A percentile compares a stretch with the other conserved stretches of the same genome.
Conservation (phyloP, 2,888 invertebrate genomes). For the Cordilura impudica region DNA sequence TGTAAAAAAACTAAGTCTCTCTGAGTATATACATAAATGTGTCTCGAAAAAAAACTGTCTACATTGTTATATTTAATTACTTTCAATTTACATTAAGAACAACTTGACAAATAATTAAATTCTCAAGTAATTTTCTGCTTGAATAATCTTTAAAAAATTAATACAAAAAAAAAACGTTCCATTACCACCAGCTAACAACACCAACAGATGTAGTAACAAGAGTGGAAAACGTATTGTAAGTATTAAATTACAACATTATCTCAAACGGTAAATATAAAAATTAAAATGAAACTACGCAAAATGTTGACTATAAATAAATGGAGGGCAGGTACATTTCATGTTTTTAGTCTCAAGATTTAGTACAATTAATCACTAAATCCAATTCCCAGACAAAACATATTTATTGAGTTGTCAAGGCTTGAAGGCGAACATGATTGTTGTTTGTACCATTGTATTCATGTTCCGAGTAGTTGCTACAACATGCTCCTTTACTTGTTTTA, state of each 20-base stretch:
- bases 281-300: constrained; percentile 33
- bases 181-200: background rate
- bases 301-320: constrained; percentile 17
- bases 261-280: constrained; percentile 23
- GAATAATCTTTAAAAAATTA: background rate
- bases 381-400: constrained; percentile 61
- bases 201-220: background rate
- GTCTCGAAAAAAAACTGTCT: too few species aligned
- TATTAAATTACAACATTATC: constrained; percentile 53
- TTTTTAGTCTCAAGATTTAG: constrained; percentile 41
- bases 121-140: background rate
- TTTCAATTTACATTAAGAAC: background rate
- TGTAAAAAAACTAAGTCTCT: too few species aligned
- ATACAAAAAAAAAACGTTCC: background rate
- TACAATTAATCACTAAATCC: constrained; percentile 62
- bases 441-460: constrained; percentile 24
- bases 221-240: constrained; percentile 29
- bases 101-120: background rate
- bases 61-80: too few species aligned
- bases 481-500: constrained; percentile 22
- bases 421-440: constrained; percentile 52
- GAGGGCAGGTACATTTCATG: constrained; percentile 46
- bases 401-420: constrained; percentile 62
- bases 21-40: too few species aligned
- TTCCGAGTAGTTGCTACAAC: constrained; percentile 14